Percentiles rank a stretch among this genome's conserved stretches.
Conservation (phyloP, 1,140 invertebrate species). For the Cyclargus thomasi region DNA sequence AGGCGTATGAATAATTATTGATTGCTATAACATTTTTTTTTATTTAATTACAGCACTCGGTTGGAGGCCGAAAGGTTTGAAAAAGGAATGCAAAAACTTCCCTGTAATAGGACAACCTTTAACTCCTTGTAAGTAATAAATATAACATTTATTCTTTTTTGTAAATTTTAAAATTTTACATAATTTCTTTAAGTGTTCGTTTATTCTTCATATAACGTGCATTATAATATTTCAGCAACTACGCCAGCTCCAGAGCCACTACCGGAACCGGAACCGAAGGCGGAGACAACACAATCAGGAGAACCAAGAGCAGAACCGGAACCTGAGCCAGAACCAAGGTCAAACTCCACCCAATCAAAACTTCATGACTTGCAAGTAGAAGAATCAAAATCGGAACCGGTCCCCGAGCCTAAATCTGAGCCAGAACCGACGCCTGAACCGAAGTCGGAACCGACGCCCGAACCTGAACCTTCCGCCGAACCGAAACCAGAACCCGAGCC, state of each 20-base stretch:
- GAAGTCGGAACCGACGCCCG: constrained; percentile 42
- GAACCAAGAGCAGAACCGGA: constrained; percentile 56
- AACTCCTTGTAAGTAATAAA: constrained; percentile 39
- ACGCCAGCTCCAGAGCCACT: constrained; percentile 40
- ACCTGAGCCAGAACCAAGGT: constrained; percentile 43
- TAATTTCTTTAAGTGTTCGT: no score
- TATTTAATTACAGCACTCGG: constrained; percentile 41
- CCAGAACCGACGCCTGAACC: constrained; percentile 35
- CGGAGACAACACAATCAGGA: constrained; percentile 39
- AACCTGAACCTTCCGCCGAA: constrained; percentile 55
- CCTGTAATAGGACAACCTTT: constrained; percentile 78
- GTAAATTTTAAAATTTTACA: no score
- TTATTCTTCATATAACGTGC: no score
- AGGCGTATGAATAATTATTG: no score
- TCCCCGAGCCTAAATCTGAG: constrained; percentile 14
- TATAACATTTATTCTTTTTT: not conserved
- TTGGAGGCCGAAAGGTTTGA: constrained; percentile 79
- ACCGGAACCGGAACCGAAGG: constrained; percentile 62
- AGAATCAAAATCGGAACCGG: constrained; percentile 1
- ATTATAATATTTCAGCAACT: constrained; percentile 35
- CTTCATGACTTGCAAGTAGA: constrained; percentile 1
- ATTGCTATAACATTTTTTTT: not conserved
- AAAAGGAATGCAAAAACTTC: constrained; percentile 84
- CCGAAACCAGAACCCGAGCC: constrained; percentile 33
- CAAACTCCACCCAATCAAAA: not conserved